Percentiles rank a stretch among this genome's conserved stretches.
Evolutionary conservation across 2,888 invertebrate species (phyloP).

Genomic region (Kuschelorhynchus macadamiae): DNA sequence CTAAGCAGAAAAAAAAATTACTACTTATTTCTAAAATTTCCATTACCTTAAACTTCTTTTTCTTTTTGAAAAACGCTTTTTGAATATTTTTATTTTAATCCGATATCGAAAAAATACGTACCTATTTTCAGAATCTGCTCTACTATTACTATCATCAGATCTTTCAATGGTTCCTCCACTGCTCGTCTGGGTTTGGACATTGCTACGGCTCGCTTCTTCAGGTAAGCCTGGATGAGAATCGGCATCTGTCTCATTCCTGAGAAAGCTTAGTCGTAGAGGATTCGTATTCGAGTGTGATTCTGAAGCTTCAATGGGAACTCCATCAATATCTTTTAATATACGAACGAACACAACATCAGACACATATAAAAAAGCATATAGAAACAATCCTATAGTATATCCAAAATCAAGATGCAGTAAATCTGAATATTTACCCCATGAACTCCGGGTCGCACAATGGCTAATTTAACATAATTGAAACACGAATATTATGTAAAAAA

Average conservation of each 20-base stretch:
- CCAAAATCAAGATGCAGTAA: too few relatives aligned
- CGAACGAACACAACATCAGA: not conserved
- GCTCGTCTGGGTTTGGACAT: slow-evolving; percentile 55
- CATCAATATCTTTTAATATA: slow-evolving; percentile 54
- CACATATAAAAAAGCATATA: not conserved
- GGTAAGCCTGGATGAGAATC: slow-evolving; percentile 51
- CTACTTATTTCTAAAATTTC: too few relatives aligned
- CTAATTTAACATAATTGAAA: too few relatives aligned
- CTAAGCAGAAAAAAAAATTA: too few relatives aligned
- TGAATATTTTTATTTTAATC: too few relatives aligned
- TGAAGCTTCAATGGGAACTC: slow-evolving; percentile 57
- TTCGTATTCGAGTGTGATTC: slow-evolving; percentile 48
- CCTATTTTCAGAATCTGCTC: slow-evolving; percentile 55
- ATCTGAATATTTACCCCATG: too few relatives aligned
- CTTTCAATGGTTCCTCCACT: slow-evolving; percentile 47
- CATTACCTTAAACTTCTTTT: too few relatives aligned
- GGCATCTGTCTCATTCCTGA: slow-evolving; percentile 50
- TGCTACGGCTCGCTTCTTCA: slow-evolving; percentile 50
- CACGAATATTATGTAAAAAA: too few relatives aligned
- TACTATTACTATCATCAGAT: slow-evolving; percentile 53
- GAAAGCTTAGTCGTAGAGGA: slow-evolving; percentile 52
- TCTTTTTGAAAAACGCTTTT: too few relatives aligned
- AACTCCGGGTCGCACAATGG: too few relatives aligned
- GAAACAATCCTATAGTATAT: too few relatives aligned
- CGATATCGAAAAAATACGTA: slow-evolving; percentile 29